phyloP scores from a whole-genome alignment of 2,113 vertebrate species.

The Heterotilapia buettikoferi region DNA sequence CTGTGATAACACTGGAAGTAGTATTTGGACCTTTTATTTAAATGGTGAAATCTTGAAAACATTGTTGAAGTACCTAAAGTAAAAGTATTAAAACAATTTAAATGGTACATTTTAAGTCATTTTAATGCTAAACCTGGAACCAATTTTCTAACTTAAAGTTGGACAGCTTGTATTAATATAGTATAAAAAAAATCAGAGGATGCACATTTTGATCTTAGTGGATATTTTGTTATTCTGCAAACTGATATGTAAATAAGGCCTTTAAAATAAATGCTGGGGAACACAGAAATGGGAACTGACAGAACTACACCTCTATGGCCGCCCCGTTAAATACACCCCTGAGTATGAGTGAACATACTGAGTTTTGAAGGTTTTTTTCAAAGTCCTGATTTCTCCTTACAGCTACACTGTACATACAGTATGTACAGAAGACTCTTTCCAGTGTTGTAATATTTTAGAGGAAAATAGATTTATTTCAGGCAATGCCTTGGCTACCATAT shows the following conservation, averaged over 20 bases:
- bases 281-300: not conserved
- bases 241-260: not conserved
- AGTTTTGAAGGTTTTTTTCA: not conserved
- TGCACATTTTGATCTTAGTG: not conserved
- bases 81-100: not conserved
- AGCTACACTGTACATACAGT: not conserved
- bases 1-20: not conserved
- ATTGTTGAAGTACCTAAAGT: not conserved
- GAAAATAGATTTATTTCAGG: not conserved
- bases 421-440: not conserved
- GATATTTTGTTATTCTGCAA: not conserved
- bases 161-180: not conserved
- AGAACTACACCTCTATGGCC: not conserved
- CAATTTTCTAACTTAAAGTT: not conserved
- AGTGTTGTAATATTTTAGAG: not conserved
- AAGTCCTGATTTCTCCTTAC: not conserved
- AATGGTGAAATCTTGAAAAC: not conserved
- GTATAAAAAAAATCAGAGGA: not conserved
- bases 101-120: not conserved
- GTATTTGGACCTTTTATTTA: not conserved
- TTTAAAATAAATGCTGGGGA: not conserved
- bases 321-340: not conserved
- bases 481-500: constrained; percentile 20
- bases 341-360: not conserved
- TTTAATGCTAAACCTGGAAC: not conserved